These are phyloP conservation scores for Trachelus iudaicus DNA, from an alignment of 2,888 invertebrate species.

Conservation along the genomic window DNA sequence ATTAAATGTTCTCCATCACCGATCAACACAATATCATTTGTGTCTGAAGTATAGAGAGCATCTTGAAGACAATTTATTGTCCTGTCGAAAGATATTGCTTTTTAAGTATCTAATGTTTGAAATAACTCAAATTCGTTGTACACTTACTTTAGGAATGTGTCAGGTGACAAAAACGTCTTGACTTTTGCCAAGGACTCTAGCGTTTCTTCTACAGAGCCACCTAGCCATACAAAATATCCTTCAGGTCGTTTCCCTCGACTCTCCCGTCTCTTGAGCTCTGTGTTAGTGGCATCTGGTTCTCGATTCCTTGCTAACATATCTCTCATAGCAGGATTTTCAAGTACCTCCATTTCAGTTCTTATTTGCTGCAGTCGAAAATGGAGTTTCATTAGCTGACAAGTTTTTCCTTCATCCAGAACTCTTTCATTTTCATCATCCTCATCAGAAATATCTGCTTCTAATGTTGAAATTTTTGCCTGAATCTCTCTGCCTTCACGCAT, in stretches of 20 bases:
- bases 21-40: slow-evolving; percentile 67
- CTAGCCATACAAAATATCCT: slow-evolving; percentile 65
- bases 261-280: slow-evolving; percentile 41
- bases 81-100: slow-evolving; percentile 24
- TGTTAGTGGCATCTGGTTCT: slow-evolving; percentile 26
- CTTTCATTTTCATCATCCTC: slow-evolving; percentile 33
- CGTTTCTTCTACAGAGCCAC: slow-evolving; percentile 66
- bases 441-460: slow-evolving; percentile 64
- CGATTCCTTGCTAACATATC: slow-evolving; percentile 62
- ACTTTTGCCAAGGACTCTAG: slow-evolving; percentile 65
- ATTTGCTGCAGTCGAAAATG: slow-evolving; percentile 71
- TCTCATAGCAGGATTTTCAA: slow-evolving; percentile 72
- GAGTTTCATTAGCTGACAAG: slow-evolving; percentile 68
- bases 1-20: slow-evolving; percentile 68
- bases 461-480: slow-evolving; percentile 65
- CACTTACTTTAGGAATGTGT: slow-evolving; percentile 64
- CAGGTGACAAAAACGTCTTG: slow-evolving; percentile 58
- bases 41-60: slow-evolving; percentile 62
- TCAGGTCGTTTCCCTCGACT: slow-evolving; percentile 37
- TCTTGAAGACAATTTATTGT: slow-evolving; percentile 57
- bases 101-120: slow-evolving; percentile 25
- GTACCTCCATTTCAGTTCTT: slow-evolving; percentile 70
- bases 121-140: slow-evolving; percentile 24
- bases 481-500: slow-evolving; percentile 70
- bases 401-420: slow-evolving; percentile 53